Evolutionary conservation across 2,797 vertebrate species (phyloP), one percentile per base, ranked within the genome.

Genomic region (Enoplosus armatus): DNA sequence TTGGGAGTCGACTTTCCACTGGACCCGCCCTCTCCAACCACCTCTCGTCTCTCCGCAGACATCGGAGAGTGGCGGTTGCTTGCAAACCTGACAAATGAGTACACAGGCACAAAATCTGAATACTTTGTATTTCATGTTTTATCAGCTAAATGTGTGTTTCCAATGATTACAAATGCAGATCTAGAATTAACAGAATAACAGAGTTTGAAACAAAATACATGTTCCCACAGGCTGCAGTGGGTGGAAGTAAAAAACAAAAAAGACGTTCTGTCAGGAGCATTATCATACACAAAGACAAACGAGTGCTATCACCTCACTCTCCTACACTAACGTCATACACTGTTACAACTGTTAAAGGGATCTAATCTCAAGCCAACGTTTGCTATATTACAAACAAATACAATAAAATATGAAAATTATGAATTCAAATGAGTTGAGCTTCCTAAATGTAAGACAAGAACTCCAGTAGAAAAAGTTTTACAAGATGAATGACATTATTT

Each of bases 51-150:
- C 90, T 99, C 98, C 0, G 96, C 91, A 29, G 97, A 97, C 78
- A 98, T 96, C 0, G 98, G 97, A 61, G 98, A 99, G 89, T 98
- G 96, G 72, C 97, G 96, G 92, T 88, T 97, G 64, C 96, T 93
- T 65, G 89, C 97, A 93, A 98, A 99, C 93, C 98, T 99, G 94
- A 64, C 68, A 72, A 45, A 66, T 14, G 45, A 43, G 48, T 31
- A 50, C 20, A 85, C 1, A n/a, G 4, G 10, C 8, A 35, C 4
- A 48, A 9, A 73, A 41, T 54, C 41, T 37, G n/a, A 50, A 12
- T 4, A 12, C 31, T n/a, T 39, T 24, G 6, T 39, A 12, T n/a
- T n/a, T 16, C 26, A 58, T 24, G 56, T 50, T 55, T 62, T 31
- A 53, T 55, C 8, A 63, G 31, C 45, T 60, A 50, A 51, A 51